phyloP scores from a whole-genome alignment of 2,888 invertebrate species.

The Zeuzera pyrina region DNA sequence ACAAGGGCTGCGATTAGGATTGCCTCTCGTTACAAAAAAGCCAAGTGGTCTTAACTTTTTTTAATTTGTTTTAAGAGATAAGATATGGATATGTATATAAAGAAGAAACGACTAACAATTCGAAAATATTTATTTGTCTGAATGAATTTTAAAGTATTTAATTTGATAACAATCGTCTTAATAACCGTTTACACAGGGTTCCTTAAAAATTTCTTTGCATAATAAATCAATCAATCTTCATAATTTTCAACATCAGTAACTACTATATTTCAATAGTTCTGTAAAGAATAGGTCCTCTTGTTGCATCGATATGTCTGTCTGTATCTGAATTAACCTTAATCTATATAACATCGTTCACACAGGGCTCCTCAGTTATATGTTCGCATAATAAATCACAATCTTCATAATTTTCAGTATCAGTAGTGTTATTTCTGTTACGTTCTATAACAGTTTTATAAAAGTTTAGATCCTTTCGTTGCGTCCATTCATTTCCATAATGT shows the following conservation, averaged over 20 bases:
- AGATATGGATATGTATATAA: too few relatives aligned
- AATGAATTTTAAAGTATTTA: too few relatives aligned
- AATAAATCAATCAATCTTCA: conserved; percentile 9
- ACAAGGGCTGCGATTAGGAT: conserved; percentile 2
- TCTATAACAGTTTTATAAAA: conserved; percentile 11
- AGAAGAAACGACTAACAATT: too few relatives aligned
- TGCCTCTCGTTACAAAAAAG: too few relatives aligned
- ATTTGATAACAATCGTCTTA: too few relatives aligned
- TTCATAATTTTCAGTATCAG: conserved; percentile 10
- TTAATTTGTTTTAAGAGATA: conserved; percentile 3
- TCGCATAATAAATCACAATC: conserved; percentile 8
- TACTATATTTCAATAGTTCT: too few relatives aligned
- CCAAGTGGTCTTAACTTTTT: too few relatives aligned
- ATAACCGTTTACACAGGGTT: conserved; percentile 5
- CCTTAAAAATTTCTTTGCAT: conserved; percentile 9
- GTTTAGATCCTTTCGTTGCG: conserved; percentile 12
- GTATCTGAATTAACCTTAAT: too few relatives aligned
- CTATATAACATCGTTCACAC: conserved; percentile 4
- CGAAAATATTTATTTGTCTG: too few relatives aligned
- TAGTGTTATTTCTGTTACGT: conserved; percentile 9
- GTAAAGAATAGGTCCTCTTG: too few relatives aligned
- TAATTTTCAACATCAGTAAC: conserved; percentile 9
- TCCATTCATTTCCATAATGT: conserved; percentile 13
- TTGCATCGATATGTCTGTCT: too few relatives aligned
- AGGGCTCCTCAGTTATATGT: conserved; percentile 9